Evolutionary conservation across 2,113 vertebrate genomes (phyloP).

Genomic region (Mystacornis crossleyi): DNA sequence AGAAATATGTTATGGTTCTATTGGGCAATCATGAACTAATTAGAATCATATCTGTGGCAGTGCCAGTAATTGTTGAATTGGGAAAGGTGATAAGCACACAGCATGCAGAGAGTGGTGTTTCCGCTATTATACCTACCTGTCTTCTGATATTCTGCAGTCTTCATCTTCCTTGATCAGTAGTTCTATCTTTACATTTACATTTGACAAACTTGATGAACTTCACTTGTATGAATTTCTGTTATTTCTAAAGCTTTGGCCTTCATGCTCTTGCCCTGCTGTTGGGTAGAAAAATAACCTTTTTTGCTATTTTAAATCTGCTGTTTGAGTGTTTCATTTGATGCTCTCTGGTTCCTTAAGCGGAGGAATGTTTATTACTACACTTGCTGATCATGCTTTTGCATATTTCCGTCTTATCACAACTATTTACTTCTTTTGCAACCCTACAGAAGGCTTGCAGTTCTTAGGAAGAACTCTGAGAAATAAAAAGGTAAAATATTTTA

Average conservation of each 20-base stretch:
- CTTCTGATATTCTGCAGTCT: not conserved
- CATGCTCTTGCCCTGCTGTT: not conserved
- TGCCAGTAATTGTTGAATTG: not conserved
- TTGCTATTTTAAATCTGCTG: not conserved
- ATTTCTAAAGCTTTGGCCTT: not conserved
- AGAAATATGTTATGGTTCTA: not conserved
- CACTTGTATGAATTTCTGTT: not conserved
- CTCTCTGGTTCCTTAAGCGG: not conserved
- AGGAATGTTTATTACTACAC: not conserved
- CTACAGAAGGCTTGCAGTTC: not conserved
- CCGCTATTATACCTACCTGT: rapidly evolving
- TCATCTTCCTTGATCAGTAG: not conserved
- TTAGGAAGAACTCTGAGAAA: not conserved
- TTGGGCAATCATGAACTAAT: not conserved
- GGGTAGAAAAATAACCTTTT: not conserved
- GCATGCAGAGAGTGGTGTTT: not conserved
- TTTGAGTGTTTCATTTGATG: not conserved
- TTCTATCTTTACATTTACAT: not conserved
- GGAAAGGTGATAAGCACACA: not conserved
- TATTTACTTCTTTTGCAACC: not conserved
- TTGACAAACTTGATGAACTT: not conserved
- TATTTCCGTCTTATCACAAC: not conserved
- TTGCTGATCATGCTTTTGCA: not conserved
- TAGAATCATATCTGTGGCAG: not conserved
- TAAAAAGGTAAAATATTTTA: not conserved